Evolutionary conservation across 1,140 invertebrate species (phyloP).

Genomic region (Tetragonula clypearis): DNA sequence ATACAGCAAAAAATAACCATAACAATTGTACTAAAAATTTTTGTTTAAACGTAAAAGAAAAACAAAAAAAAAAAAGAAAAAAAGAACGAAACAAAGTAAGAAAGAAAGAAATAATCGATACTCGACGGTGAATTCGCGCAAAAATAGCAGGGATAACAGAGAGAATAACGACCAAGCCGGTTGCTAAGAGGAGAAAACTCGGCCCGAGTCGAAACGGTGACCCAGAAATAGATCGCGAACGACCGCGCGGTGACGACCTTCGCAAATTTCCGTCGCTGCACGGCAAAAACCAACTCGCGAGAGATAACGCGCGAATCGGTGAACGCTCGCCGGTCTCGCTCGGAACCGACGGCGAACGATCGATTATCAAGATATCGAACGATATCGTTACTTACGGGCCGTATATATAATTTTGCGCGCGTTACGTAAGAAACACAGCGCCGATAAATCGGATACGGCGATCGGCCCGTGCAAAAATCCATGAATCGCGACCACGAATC

Average conservation of each 20-base stretch:
- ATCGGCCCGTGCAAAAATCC: neutral
- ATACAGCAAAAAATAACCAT: too few species aligned
- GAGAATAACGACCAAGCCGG: slow-evolving; percentile 3
- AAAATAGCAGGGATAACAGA: slow-evolving; percentile 18
- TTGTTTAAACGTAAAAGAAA: too few species aligned
- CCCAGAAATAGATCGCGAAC: slow-evolving; percentile 22
- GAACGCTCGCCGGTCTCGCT: neutral
- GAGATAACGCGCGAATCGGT: neutral
- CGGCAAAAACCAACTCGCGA: neutral
- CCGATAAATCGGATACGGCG: neutral
- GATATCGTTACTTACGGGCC: too few species aligned
- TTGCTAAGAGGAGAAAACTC: slow-evolving; percentile 35
- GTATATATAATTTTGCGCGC: neutral
- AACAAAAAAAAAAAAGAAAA: too few species aligned
- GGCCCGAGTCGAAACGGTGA: slow-evolving; percentile 18
- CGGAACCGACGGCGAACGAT: neutral
- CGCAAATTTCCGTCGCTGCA: neutral
- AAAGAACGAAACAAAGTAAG: too few species aligned
- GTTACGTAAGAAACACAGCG: neutral
- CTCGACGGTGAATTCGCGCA: neutral
- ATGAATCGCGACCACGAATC: neutral
- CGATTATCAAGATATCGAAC: neutral
- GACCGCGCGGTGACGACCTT: slow-evolving; percentile 5
- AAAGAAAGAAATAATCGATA: neutral
- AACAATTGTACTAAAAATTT: too few species aligned